Percentiles rank a stretch among this genome's conserved stretches.
Conservation (phyloP, 1,140 invertebrate species). For the Heliconius hermathena region DNA sequence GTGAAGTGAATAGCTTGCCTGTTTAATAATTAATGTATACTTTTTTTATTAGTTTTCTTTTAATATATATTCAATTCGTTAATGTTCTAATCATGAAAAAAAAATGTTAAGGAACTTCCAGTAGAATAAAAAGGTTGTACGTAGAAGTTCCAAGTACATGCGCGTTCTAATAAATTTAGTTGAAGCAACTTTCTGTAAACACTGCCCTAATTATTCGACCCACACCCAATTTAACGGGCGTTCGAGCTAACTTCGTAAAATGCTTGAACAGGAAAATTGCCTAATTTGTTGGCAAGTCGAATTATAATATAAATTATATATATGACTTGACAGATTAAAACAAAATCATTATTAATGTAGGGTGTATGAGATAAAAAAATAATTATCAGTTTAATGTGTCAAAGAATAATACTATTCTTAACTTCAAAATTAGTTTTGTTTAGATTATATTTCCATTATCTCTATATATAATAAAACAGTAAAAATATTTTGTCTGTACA, state of each 20-base stretch:
- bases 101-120: neutral
- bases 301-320: neutral
- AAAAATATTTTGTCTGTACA: no score
- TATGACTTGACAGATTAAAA: neutral
- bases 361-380: neutral
- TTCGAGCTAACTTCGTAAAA: conserved; percentile 12
- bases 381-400: neutral
- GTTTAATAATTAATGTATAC: no score
- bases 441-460: no score
- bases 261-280: neutral
- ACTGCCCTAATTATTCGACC: conserved; percentile 12
- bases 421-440: no score
- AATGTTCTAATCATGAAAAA: neutral
- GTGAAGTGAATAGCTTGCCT: neutral
- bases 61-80: neutral
- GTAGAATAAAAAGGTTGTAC: neutral
- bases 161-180: conserved; percentile 18
- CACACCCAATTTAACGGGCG: conserved; percentile 12
- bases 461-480: no score
- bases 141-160: neutral
- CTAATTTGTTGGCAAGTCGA: neutral
- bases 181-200: conserved; percentile 8
- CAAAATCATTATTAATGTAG: neutral
- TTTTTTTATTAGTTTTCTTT: no score
- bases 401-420: neutral